Base-by-base conservation (phyloP, 2,888 invertebrate species). In the Mycalesis mineus region DNA sequence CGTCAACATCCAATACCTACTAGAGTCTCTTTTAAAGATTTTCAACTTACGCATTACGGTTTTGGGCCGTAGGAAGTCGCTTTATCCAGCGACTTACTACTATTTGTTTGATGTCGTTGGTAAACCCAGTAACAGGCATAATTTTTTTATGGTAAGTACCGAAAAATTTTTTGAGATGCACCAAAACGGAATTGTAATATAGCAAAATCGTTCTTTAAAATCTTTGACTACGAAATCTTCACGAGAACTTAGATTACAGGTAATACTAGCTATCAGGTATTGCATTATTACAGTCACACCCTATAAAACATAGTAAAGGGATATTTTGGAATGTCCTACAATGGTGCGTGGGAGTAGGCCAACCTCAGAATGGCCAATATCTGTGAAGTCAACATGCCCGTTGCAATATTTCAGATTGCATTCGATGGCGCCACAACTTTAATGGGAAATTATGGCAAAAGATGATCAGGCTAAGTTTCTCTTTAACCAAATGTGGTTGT, bases 311-410 rank as follows among this genome's bases (percentile, higher is more conserved):
- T 15, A 33, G 47, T 15, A 47, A 47, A 47, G 47, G 47, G 33
- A 47, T 47, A 47, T 47, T 47, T 47, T 15, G 47, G 33, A 33
- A 47, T 47, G 47, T 15, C 47, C 47, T 15, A 47, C 47, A 33
- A 47, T 47, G 15, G 47, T 47, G 47, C 11, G 47, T 47, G 47
- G 47, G 47, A 17, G 47, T 15, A 31, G 47, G 33, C 47, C 47
- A 47, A 47, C 47, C 47, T 47, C 47, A 33, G 31, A 47, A 47
- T 15, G 31, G 47, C 47, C 31, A 47, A 47, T 33, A 47, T 47
- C 47, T 33, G 13, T 15, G 33, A 15, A 33, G 47, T 47, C 47
- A 47, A 33, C 33, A 29, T 14, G 7, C 14, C 33, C 15, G 15
- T 47, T 33, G 33, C 31, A 9, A 47, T 47, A 47, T 47, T 47